A percentile compares a stretch with the other conserved stretches of the same genome.
Conservation (phyloP, 2,797 vertebrate species). For the Coendou prehensilis region DNA sequence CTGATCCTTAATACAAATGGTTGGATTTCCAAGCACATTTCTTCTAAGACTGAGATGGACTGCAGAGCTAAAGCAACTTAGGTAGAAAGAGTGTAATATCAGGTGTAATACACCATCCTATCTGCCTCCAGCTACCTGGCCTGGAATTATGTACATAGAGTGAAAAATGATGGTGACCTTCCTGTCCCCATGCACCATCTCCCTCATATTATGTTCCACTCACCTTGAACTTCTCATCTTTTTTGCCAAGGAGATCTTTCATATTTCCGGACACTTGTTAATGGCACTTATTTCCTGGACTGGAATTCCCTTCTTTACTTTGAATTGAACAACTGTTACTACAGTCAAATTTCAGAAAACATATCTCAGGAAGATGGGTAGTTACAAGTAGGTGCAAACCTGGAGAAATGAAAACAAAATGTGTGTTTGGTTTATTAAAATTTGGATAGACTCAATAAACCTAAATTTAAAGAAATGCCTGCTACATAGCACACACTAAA, state of each 20-base stretch:
- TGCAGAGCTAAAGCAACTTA: neutral
- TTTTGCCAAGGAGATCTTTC: neutral
- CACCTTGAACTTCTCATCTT: neutral
- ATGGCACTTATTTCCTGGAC: neutral
- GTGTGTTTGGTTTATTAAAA: slow-evolving; percentile 13
- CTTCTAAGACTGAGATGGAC: slow-evolving; percentile 18
- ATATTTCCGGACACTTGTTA: neutral
- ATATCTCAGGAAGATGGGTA: neutral
- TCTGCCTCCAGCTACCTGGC: neutral
- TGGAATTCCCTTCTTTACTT: neutral
- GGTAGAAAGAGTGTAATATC: neutral
- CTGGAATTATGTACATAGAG: neutral
- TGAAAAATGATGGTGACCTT: neutral
- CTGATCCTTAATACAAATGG: slow-evolving; percentile 49
- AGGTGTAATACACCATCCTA: neutral
- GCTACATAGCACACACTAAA: neutral
- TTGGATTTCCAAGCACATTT: slow-evolving; percentile 63
- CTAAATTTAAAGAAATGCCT: neutral
- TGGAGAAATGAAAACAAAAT: neutral
- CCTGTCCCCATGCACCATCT: neutral
- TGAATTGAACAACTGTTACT: neutral
- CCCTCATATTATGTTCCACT: neutral
- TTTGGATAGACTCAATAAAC: slow-evolving; percentile 25
- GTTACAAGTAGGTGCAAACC: neutral
- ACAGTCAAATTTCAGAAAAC: neutral